These are phyloP conservation scores for Meiosimyza decipiens DNA, from an alignment of 2,888 invertebrate species.

Conservation along the genomic window DNA sequence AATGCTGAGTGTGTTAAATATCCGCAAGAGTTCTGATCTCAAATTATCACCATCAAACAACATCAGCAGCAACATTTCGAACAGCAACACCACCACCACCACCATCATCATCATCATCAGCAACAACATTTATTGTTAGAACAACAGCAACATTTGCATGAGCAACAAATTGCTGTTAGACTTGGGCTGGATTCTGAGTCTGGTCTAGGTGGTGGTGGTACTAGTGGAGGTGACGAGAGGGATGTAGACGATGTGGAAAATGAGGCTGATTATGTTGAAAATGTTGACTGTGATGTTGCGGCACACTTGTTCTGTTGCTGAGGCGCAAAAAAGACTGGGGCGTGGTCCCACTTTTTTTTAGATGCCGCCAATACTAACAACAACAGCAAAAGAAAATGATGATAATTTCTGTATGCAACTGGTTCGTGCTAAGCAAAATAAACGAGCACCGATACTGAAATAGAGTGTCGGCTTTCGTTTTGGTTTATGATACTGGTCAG, in stretches of 20 bases:
- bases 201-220: constrained; percentile 31
- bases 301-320: constrained; percentile 60
- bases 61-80: constrained; percentile 47
- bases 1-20: constrained; percentile 70
- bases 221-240: constrained; percentile 40
- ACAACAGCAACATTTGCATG: constrained; percentile 28
- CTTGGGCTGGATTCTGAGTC: constrained; percentile 41
- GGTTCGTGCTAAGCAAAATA: constrained; percentile 66
- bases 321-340: constrained; percentile 40
- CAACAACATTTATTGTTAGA: constrained; percentile 26
- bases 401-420: constrained; percentile 66
- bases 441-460: constrained; percentile 47
- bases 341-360: constrained; percentile 26
- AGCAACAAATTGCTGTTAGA: constrained; percentile 37
- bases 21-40: constrained; percentile 69
- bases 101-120: constrained; percentile 36
- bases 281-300: constrained; percentile 46
- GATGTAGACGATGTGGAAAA: constrained; percentile 39
- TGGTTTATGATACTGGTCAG: constrained; percentile 65
- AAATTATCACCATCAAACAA: constrained; percentile 60
- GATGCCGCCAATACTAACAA: constrained; percentile 49
- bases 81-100: constrained; percentile 50
- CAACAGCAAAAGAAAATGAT: constrained; percentile 55
- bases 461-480: constrained; percentile 45
- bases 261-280: constrained; percentile 39